Evolutionary conservation across 2,888 invertebrate species (phyloP), one percentile per base, ranked within the genome.

Genomic region (Carterocephalus palaemon): DNA sequence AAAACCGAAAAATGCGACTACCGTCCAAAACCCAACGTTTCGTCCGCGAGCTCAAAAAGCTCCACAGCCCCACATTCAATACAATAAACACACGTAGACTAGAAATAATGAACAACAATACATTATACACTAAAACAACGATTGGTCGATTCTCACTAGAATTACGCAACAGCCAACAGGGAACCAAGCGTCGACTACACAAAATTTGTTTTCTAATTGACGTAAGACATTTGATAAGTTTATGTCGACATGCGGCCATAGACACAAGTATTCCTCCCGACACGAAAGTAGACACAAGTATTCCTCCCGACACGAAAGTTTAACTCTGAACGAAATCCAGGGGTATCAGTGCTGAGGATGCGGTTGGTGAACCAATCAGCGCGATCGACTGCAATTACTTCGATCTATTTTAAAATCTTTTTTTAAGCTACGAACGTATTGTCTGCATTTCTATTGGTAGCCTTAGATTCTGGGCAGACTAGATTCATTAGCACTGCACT

Each of bases 101-200:
- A 74, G 63, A 76, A 71, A 72, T 48, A 56, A 71, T 69, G 60
- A 75, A 69, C 58, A 57, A 69, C 49, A n/a, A n/a, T n/a, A n/a
- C n/a, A 54, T 60, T 49, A 63, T 62, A 66, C 52, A 70, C 63
- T 67, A 70, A 75, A 75, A 70, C 64, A 78, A 79, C 73, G 61
- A 71, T 77, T 80, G 80, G 79, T 78, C 79, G 66, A 67, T 69
- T 42, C 59, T 69, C 68, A 72, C 58, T 66, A 68, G 47, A 66
- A 70, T 71, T 76, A 76, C 51, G 60, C 64, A 75, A 70, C 64
- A 64, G 61, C 61, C 47, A 51, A 57, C 47, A 54, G 6, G 33
- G 16, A 41, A 33, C 15, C 13, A 33, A 26, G 33, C 39, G 4
- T 17, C 12, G 8, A 31, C 45, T 45, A 45, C 37, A 31, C 19